Conservation (phyloP, 92 coral and sea anemone genomes). For the Pocillopora meandrina region DNA sequence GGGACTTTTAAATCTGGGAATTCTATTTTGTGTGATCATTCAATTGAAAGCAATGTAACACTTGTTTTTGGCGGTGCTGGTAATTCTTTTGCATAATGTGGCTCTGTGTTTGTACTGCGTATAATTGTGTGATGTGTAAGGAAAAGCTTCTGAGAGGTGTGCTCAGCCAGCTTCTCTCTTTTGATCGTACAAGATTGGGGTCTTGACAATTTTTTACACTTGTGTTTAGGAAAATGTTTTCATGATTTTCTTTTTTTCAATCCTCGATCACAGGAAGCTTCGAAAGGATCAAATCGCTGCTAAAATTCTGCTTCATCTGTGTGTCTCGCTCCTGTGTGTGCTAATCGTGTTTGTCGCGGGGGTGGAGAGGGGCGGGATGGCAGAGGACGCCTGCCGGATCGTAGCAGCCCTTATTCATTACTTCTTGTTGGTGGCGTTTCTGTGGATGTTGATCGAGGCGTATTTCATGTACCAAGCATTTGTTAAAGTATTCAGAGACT, state of each 20-base stretch:
- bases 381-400: slow-evolving; percentile 78
- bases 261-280: slow-evolving; percentile 67
- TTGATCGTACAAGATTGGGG: no score
- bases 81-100: neutral
- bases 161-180: no score
- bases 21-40: neutral
- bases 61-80: neutral
- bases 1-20: no score
- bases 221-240: neutral
- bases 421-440: slow-evolving; percentile 86
- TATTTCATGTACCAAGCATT: slow-evolving; percentile 97
- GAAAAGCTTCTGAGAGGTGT: no score
- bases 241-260: neutral
- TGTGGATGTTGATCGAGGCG: slow-evolving; percentile 96
- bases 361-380: slow-evolving; percentile 78
- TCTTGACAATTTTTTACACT: neutral
- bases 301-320: slow-evolving; percentile 93
- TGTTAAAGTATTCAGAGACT: slow-evolving; percentile 93
- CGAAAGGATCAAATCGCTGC: slow-evolving; percentile 95
- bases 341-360: slow-evolving; percentile 88
- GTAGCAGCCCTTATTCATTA: slow-evolving; percentile 92
- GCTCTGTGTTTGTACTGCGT: neutral
- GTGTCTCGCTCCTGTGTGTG: slow-evolving; percentile 89
- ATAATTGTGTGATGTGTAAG: neutral
- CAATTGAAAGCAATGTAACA: neutral